phyloP scores from a whole-genome alignment of 2,113 vertebrate genomes.

The Peromyscus polionotus region DNA sequence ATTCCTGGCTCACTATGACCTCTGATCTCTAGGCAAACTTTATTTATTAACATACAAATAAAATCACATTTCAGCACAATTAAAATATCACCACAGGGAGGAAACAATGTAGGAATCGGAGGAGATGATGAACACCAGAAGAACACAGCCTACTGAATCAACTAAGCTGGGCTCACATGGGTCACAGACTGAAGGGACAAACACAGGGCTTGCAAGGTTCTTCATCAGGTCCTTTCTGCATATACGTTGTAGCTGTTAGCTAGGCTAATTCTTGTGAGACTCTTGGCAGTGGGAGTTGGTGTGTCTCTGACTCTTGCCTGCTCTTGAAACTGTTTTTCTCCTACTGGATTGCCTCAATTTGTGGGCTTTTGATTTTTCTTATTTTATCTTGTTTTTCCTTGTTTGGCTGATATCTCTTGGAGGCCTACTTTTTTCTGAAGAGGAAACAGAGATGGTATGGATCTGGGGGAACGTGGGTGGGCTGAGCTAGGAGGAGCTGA shows the following conservation, averaged over 20 bases:
- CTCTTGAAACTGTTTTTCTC: background rate
- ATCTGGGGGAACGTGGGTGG: background rate
- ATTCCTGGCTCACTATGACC: no score
- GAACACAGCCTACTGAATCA: background rate
- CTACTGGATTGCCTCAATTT: background rate
- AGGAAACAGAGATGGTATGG: background rate
- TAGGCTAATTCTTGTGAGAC: background rate
- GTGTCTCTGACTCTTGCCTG: background rate
- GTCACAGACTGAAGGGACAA: background rate
- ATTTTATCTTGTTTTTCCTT: background rate
- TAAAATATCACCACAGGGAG: background rate
- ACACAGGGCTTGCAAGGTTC: background rate
- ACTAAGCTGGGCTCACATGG: background rate
- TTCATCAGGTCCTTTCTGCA: background rate
- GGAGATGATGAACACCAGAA: background rate
- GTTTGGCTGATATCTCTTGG: background rate
- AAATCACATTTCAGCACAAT: no score
- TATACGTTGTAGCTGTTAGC: background rate
- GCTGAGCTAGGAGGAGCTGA: background rate
- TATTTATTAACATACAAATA: no score
- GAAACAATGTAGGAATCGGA: background rate
- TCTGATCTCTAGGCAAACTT: no score
- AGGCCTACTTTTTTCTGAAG: background rate
- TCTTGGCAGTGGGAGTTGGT: background rate
- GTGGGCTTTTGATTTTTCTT: background rate